A percentile compares a stretch with the other conserved stretches of the same genome.
These are phyloP conservation scores for Phrixothrix hirtus DNA, from an alignment of 2,888 invertebrate genomes.

Conservation along the genomic window DNA sequence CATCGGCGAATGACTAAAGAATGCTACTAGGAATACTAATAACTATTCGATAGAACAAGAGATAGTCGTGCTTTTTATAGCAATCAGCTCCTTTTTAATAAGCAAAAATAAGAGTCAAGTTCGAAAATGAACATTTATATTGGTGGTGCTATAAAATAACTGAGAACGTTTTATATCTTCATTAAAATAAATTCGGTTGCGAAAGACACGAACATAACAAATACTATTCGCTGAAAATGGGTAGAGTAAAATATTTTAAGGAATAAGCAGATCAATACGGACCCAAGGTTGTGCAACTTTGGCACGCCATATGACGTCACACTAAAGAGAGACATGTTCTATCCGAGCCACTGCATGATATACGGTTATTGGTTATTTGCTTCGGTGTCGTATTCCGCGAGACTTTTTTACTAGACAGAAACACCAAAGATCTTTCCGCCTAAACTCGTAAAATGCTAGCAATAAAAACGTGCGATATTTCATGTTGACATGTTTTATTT, in stretches of 20 bases:
- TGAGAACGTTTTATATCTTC: slow-evolving; percentile 6
- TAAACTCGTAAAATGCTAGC: slow-evolving; percentile 31
- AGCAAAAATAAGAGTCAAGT: too few species aligned
- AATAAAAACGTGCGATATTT: slow-evolving; percentile 35
- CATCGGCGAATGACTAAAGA: too few species aligned
- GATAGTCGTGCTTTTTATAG: too few species aligned
- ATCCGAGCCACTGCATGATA: slow-evolving; percentile 32
- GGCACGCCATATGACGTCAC: slow-evolving; percentile 34
- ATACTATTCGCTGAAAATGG: slow-evolving; percentile 12
- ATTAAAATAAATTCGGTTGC: slow-evolving; percentile 10
- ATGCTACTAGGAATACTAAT: too few species aligned
- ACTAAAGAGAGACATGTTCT: slow-evolving; percentile 32
- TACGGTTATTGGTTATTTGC: slow-evolving; percentile 36
- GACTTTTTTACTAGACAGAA: slow-evolving; percentile 31
- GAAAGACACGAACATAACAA: slow-evolving; percentile 12
- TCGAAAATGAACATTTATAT: too few species aligned
- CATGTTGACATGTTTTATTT: slow-evolving; percentile 35
- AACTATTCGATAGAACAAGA: too few species aligned
- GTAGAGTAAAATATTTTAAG: slow-evolving; percentile 33
- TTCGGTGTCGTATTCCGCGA: slow-evolving; percentile 32
- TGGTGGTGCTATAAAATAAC: too few species aligned
- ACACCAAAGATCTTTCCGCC: slow-evolving; percentile 31
- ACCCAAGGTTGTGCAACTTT: slow-evolving; percentile 31
- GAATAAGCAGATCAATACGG: slow-evolving; percentile 36
- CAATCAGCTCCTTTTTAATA: too few species aligned